Evolutionary conservation across 2,888 invertebrate genomes (phyloP), one percentile per base, ranked within the genome.

Genomic region (Nineta flava): DNA sequence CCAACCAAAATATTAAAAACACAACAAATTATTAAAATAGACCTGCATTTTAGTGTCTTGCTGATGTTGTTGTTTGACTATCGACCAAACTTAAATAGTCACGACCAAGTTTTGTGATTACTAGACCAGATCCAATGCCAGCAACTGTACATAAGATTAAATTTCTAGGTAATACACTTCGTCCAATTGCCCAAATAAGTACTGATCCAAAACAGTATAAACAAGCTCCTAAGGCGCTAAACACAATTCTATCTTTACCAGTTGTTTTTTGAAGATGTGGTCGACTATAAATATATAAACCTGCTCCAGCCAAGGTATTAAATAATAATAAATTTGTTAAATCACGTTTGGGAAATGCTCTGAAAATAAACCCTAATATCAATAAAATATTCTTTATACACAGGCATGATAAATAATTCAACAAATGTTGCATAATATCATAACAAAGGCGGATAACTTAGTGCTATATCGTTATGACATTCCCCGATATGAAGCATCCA

Each of bases 141-240:
- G 82, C 71, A 34, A 78, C 57, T 31, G 82, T 79, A 55, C 83
- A 79, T 19, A 84, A 58, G 5, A 76, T 64, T 41, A 81, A 76
- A 62, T 79, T 78, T 55, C 80, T 74, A 1, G 87, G 87, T 44
- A 92, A 70, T 35, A 86, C 71, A 56, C 84, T 84, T 61, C 90
- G 79, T 40, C 87, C 68, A 35, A 93, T 81, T 9, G 93, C 93
- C 87, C 92, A 92, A 54, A 85, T 69, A 51, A 94, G 74, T 45
- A 93, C 84, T 0, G 92, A 91, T 12, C 94, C 93, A 61, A 94
- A 79, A 55, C 88, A 88, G 73, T 93, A 86, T 17, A 93, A 73
- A 9, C 86, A 73, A 43, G 88, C 81, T 48, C 87, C 86, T 52
- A 83, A 71, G 41, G 66, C 65, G 65, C 76, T 75, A 72, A 81